phyloP scores from a whole-genome alignment of 2,797 vertebrate genomes.

The Enteromius anoplus region DNA sequence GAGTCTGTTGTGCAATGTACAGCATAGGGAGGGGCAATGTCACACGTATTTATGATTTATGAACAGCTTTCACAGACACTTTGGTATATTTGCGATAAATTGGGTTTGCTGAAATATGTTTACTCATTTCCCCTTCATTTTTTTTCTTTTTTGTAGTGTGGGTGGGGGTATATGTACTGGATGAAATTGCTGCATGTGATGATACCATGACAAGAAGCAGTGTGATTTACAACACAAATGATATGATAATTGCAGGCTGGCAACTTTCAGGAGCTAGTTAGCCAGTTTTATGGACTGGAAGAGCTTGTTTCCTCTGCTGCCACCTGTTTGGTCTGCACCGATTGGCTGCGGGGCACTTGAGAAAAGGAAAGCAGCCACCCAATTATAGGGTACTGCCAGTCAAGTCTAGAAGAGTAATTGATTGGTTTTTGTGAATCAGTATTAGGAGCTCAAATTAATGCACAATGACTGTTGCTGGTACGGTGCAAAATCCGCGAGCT shows the following conservation, averaged over 20 bases:
- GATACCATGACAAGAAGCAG: slow-evolving; percentile 68
- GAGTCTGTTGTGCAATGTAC: slow-evolving; percentile 19
- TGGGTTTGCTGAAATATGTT: neutral
- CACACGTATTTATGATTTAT: slow-evolving; percentile 16
- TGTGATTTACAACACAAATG: slow-evolving; percentile 74
- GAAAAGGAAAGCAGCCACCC: slow-evolving; percentile 61
- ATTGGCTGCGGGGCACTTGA: slow-evolving; percentile 70
- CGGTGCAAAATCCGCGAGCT: slow-evolving; percentile 43
- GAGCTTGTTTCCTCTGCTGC: slow-evolving; percentile 72
- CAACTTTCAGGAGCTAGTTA: slow-evolving; percentile 64
- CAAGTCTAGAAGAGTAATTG: slow-evolving; percentile 63
- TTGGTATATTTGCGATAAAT: neutral
- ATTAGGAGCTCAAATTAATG: slow-evolving; percentile 69
- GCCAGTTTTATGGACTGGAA: slow-evolving; percentile 74
- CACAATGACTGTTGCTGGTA: slow-evolving; percentile 66
- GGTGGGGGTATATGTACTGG: slow-evolving; percentile 64
- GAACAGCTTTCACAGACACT: neutral
- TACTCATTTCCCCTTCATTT: no score
- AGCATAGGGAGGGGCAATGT: slow-evolving; percentile 30
- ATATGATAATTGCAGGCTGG: slow-evolving; percentile 76
- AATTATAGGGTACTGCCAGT: slow-evolving; percentile 66
- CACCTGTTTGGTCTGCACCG: slow-evolving; percentile 70
- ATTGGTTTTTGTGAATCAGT: slow-evolving; percentile 70
- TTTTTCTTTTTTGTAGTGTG: slow-evolving; percentile 37
- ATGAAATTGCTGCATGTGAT: slow-evolving; percentile 59